These are phyloP conservation scores for Sebastes miniatus DNA, from an alignment of 2,797 vertebrate genomes.

Conservation along the genomic window DNA sequence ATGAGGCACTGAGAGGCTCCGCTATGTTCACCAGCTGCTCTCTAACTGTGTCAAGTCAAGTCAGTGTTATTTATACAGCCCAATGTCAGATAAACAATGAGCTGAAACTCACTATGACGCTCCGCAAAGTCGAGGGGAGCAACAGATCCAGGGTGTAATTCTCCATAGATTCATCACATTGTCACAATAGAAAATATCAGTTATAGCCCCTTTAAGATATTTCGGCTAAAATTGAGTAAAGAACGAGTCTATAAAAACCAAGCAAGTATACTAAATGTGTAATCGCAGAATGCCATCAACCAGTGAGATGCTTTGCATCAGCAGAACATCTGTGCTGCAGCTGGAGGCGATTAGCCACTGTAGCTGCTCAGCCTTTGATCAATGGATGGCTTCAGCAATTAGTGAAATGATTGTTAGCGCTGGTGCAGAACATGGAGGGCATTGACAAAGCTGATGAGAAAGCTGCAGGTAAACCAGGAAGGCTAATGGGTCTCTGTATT, in stretches of 20 bases:
- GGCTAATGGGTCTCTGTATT: neutral
- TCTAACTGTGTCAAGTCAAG: too few relatives aligned
- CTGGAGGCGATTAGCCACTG: neutral
- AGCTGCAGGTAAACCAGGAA: neutral
- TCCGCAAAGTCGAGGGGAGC: neutral
- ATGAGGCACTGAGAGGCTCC: too few relatives aligned
- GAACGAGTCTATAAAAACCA: neutral
- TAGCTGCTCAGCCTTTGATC: constrained; percentile 18
- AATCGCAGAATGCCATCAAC: neutral
- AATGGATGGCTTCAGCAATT: constrained; percentile 1
- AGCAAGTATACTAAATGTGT: neutral
- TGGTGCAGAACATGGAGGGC: neutral
- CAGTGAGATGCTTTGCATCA: constrained; percentile 14
- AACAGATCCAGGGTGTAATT: neutral
- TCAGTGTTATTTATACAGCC: too few relatives aligned
- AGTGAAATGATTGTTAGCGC: neutral
- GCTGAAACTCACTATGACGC: neutral
- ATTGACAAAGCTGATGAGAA: neutral
- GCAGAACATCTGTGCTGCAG: constrained; percentile 10
- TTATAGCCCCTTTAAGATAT: neutral
- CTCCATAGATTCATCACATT: neutral
- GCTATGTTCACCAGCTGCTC: too few relatives aligned
- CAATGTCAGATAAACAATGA: neutral
- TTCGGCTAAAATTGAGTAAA: neutral
- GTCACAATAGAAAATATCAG: too few relatives aligned